Evolutionary conservation across 2,888 invertebrate species (phyloP).

Genomic region (Creontiades dilutus): DNA sequence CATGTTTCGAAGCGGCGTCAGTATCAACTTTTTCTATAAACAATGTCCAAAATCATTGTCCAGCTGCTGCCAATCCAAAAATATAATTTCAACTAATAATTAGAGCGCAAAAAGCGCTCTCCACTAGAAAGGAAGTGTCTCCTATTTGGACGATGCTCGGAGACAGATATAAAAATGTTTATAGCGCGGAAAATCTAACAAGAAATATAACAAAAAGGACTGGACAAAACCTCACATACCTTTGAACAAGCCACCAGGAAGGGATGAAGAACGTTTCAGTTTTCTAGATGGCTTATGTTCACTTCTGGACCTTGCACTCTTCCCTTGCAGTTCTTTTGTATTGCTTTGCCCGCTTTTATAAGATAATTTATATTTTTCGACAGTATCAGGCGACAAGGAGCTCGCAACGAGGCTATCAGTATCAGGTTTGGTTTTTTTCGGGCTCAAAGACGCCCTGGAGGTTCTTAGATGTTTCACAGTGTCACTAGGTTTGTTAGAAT

Average conservation of each 20-base stretch:
- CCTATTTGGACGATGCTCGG: background rate
- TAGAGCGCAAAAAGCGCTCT: background rate
- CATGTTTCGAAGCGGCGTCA: background rate
- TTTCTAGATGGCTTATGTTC: conserved; percentile 53
- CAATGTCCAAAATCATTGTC: background rate
- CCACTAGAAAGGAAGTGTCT: too few species aligned
- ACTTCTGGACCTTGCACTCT: conserved; percentile 2
- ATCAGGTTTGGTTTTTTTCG: conserved; percentile 20
- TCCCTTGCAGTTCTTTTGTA: background rate
- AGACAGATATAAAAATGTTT: background rate
- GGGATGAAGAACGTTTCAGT: conserved; percentile 56
- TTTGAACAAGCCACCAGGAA: conserved; percentile 46
- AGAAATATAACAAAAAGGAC: too few species aligned
- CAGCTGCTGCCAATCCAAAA: too few species aligned
- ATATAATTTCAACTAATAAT: background rate
- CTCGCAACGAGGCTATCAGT: background rate
- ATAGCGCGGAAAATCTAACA: too few species aligned
- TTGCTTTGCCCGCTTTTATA: background rate
- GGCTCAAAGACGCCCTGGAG: conserved; percentile 48
- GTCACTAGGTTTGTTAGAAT: conserved; percentile 29
- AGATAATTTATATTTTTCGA: conserved; percentile 49
- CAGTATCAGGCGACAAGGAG: conserved; percentile 47
- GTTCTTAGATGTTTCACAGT: background rate
- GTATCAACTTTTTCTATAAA: conserved; percentile 53
- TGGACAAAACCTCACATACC: conserved; percentile 18